Evolutionary conservation across 2,113 vertebrate genomes (phyloP).

Genomic region (Noturus placidus): DNA sequence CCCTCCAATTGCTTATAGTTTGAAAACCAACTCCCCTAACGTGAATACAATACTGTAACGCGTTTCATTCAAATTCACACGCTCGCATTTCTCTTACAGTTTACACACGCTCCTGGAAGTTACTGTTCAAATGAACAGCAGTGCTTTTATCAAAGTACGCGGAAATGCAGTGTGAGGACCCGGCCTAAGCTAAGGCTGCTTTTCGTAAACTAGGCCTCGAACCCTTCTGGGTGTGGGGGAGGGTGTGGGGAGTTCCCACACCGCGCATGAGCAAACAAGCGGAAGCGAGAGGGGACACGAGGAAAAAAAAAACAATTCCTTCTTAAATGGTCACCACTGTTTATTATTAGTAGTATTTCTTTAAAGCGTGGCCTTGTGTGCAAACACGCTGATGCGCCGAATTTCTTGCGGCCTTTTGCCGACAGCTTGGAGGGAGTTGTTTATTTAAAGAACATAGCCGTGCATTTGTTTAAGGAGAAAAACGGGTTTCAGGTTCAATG

Average conservation of each 20-base stretch:
- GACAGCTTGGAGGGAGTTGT: not conserved
- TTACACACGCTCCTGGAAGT: not conserved
- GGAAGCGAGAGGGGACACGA: conserved; percentile 65
- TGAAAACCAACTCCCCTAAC: not conserved
- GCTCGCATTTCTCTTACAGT: not conserved
- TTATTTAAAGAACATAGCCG: not conserved
- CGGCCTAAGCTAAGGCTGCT: not conserved
- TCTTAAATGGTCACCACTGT: conserved; percentile 70
- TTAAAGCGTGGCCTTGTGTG: conserved; percentile 36
- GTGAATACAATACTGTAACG: not conserved
- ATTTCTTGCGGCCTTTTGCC: not conserved
- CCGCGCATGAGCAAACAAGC: conserved; percentile 67
- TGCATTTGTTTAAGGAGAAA: not conserved
- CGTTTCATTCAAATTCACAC: not conserved
- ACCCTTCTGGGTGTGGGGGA: conserved; percentile 30
- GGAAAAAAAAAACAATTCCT: conserved; percentile 65
- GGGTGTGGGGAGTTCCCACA: conserved; percentile 66
- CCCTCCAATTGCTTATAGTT: no score
- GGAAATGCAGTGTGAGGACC: not conserved
- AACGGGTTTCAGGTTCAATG: not conserved
- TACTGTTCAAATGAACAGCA: not conserved
- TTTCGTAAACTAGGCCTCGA: conserved; percentile 60
- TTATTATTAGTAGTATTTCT: no score
- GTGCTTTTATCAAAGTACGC: not conserved
- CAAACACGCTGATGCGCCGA: not conserved